Conservation (phyloP, 2,113 vertebrate genomes). For the Pycnonotus jocosus region DNA sequence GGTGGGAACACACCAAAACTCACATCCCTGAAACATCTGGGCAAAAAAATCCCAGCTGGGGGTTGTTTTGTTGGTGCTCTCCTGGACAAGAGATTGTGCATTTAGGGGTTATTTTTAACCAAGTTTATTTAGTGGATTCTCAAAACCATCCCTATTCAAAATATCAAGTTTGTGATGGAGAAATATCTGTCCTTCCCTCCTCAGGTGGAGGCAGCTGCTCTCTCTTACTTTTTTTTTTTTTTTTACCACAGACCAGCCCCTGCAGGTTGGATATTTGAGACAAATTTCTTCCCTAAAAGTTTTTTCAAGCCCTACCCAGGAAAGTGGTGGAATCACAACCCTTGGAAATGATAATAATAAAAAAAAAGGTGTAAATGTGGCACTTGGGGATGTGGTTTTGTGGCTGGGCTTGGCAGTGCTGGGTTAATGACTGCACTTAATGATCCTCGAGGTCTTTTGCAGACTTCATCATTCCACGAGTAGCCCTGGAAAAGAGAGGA, state of each 20-base stretch:
- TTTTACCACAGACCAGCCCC: not conserved
- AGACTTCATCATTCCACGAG: not conserved
- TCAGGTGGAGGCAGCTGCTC: not conserved
- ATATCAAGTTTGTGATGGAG: not conserved
- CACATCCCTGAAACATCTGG: not conserved
- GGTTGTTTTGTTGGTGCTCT: not conserved
- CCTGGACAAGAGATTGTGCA: fast-evolving
- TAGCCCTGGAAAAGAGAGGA: not conserved
- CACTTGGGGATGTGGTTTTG: not conserved
- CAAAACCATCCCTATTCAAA: not conserved
- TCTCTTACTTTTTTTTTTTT: not conserved
- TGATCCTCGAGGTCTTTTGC: not conserved
- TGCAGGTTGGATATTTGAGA: not conserved
- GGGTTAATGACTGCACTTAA: not conserved
- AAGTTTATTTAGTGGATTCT: not conserved
- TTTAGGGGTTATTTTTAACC: not conserved
- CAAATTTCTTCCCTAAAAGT: not conserved
- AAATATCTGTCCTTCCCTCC: not conserved
- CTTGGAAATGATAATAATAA: not conserved
- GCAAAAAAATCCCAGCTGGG: not conserved
- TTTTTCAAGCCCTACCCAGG: not conserved
- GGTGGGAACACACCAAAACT: not conserved
- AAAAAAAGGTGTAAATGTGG: not conserved
- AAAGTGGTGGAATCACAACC: no score
- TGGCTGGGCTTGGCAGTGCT: not conserved